phyloP scores from a whole-genome alignment of 2,888 invertebrate species.

The Ryuthela nishihirai region DNA sequence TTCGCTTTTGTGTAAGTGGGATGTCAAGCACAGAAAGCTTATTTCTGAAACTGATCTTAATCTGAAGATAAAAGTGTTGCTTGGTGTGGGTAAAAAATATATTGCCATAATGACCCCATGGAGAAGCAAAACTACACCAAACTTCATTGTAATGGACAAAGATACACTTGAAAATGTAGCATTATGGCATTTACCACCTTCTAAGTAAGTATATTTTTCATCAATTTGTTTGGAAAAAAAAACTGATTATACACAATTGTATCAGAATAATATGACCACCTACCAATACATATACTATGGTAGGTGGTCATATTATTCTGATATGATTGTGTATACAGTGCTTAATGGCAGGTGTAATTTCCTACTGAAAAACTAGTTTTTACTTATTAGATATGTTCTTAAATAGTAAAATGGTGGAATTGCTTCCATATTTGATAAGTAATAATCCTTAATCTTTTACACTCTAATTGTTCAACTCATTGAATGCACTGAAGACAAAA shows the following conservation, averaged over 20 bases:
- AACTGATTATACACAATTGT: background rate
- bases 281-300: too few species aligned
- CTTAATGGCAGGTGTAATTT: too few species aligned
- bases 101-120: constrained; percentile 28
- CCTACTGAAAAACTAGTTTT: too few species aligned
- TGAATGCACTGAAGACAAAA: too few species aligned
- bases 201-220: constrained; percentile 18
- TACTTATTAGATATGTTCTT: too few species aligned
- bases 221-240: background rate
- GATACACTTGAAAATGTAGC: constrained; percentile 31
- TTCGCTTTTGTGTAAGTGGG: constrained; percentile 37
- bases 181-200: constrained; percentile 36
- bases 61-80: constrained; percentile 33
- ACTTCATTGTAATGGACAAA: constrained; percentile 36
- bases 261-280: too few species aligned
- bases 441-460: too few species aligned
- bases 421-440: too few species aligned
- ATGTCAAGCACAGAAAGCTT: constrained; percentile 25
- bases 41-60: constrained; percentile 25
- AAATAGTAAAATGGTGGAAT: too few species aligned
- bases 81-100: constrained; percentile 40
- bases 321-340: too few species aligned
- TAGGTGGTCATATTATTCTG: too few species aligned
- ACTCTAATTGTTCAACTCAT: too few species aligned
- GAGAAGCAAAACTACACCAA: constrained; percentile 22